Evolutionary conservation across 1,140 invertebrate species (phyloP), one percentile per base, ranked within the genome.

Genomic region (Drosophila murphyi): DNA sequence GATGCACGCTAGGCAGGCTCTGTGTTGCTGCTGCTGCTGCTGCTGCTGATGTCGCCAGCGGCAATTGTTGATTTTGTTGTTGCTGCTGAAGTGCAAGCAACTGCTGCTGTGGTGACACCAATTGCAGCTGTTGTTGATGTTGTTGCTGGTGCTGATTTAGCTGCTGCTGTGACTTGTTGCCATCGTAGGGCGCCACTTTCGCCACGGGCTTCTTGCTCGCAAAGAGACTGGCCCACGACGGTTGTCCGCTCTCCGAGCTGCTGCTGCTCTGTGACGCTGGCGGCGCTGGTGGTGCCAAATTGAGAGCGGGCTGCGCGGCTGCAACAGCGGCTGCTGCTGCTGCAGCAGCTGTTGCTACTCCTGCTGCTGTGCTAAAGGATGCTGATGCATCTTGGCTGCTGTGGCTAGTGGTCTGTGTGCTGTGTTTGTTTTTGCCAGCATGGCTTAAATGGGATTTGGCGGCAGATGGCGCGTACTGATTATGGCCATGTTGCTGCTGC

Each of bases 101-200:
- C n/a, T n/a, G 39, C 32, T 50, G 70, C 10, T 72, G 79, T 4
- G 59, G 39, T 43, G 39, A n/a, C 39, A 3, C 39, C 39, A 43
- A 43, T 43, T 43, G 39, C 39, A 10, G 39, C 39, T 43, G 75
- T 34, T 56, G 64, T 29, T 75, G 56, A 7, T 76, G 78, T 10
- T 68, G 63, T 48, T 67, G 62, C 20, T 63, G 75, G 5, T 65
- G 63, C 0, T 47, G 52, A 5, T 56, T 67, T 32, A 68, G 48
- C 4, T 59, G 57, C 7, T 4, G 29, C 2, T 34, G 41, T 0
- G 93, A 41, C 20, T 91, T 90, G 69, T 77, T 74, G 47, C 80
- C 93, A 51, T 94, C 94, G 76, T 92, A 95, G 28, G 94, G 94
- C 5, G 93, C 93, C 12, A 95, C 94, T 85, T 94, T 95, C 12